Evolutionary conservation across 2,888 invertebrate species (phyloP).

Genomic region (Lysandra bellargus): DNA sequence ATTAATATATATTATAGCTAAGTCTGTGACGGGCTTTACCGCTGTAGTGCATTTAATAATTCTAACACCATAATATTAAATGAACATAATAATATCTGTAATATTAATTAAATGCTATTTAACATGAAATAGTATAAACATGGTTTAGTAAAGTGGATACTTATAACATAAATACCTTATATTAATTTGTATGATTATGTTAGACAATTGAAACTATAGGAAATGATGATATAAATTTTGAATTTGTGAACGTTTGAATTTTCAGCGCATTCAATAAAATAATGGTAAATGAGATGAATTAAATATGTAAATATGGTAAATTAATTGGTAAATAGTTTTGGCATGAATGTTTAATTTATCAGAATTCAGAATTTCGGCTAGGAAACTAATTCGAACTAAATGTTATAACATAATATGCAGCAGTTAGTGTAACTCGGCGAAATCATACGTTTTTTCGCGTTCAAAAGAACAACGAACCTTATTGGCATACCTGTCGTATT

Average conservation of each 20-base stretch:
- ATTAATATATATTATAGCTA: too few species aligned
- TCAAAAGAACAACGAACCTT: too few species aligned
- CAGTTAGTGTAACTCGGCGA: background rate
- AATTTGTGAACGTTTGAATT: constrained; percentile 14
- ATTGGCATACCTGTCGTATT: too few species aligned
- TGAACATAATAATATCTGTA: too few species aligned
- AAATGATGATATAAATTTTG: constrained; percentile 14
- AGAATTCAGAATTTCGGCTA: background rate
- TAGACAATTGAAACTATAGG: constrained; percentile 1
- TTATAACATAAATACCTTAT: background rate
- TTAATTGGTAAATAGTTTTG: constrained; percentile 2
- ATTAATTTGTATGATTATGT: constrained; percentile 5
- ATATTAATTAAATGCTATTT: background rate
- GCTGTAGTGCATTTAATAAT: too few species aligned
- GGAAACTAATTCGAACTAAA: background rate
- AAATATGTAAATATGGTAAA: constrained; percentile 4
- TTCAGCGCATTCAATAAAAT: background rate
- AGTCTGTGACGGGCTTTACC: too few species aligned
- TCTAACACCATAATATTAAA: too few species aligned
- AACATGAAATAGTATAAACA: background rate
- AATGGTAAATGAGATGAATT: constrained; percentile 11
- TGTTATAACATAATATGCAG: background rate
- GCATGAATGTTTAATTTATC: background rate
- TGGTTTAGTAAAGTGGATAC: background rate
- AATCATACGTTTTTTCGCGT: background rate